phyloP scores from a whole-genome alignment of 2,113 vertebrate genomes.

The Percina caprodes region DNA sequence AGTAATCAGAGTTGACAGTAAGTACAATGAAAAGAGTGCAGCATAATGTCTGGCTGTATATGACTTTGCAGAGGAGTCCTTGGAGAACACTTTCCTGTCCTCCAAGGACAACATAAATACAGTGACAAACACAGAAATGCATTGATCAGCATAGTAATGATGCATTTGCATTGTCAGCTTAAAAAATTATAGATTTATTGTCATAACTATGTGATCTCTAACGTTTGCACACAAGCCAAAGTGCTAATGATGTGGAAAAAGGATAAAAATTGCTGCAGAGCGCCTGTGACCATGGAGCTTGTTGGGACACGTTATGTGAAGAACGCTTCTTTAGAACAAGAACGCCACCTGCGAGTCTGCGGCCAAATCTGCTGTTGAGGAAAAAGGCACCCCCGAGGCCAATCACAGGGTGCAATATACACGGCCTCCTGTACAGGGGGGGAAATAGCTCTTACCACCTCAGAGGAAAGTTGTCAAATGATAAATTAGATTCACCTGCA shows the following conservation, averaged over 20 bases:
- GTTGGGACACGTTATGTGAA: slow-evolving; percentile 57
- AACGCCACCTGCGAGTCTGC: slow-evolving; percentile 59
- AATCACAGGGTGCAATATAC: slow-evolving; percentile 11
- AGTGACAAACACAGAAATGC: neutral
- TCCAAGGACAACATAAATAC: slow-evolving; percentile 26
- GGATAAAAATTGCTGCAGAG: slow-evolving; percentile 36
- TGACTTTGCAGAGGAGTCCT: slow-evolving; percentile 10
- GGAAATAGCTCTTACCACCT: slow-evolving; percentile 28
- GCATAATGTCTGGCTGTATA: neutral
- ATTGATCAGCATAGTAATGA: neutral
- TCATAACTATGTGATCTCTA: slow-evolving; percentile 6
- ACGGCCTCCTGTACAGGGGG: slow-evolving; percentile 19
- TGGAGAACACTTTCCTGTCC: neutral
- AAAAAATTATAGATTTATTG: slow-evolving; percentile 22
- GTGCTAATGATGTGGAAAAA: slow-evolving; percentile 67
- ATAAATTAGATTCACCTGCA: slow-evolving; percentile 27
- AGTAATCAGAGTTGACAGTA: slow-evolving; percentile 50
- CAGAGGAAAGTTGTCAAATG: neutral
- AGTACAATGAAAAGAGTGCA: slow-evolving; percentile 29
- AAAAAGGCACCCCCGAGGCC: slow-evolving; percentile 24
- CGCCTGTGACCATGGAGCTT: slow-evolving; percentile 58
- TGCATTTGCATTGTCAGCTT: slow-evolving; percentile 17
- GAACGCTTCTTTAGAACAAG: slow-evolving; percentile 46
- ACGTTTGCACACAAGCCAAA: slow-evolving; percentile 3
- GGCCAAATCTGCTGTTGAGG: slow-evolving; percentile 27